Conservation (phyloP, 2,797 vertebrate species). For the Phataginus tetradactyla region DNA sequence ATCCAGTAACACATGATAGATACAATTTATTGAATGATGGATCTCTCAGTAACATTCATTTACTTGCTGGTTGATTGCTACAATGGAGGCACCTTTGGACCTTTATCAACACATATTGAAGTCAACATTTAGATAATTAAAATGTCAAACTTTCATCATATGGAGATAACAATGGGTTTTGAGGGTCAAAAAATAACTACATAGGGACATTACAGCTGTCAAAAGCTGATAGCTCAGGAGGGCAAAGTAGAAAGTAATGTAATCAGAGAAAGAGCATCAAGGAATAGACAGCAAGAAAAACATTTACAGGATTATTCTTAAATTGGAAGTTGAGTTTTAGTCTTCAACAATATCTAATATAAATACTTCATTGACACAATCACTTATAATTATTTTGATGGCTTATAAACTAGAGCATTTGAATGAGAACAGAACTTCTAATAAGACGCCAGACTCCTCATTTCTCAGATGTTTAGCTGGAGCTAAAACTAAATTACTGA, state of each 20-base stretch:
- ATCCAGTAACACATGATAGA: neutral
- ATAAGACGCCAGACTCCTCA: neutral
- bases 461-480: neutral
- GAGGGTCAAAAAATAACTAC: neutral
- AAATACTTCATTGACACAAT: neutral
- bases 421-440: neutral
- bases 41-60: neutral
- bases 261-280: neutral
- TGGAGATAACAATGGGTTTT: neutral
- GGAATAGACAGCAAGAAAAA: neutral
- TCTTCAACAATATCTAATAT: neutral
- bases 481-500: neutral
- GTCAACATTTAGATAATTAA: slow-evolving; percentile 46
- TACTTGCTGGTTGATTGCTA: slow-evolving; percentile 20
- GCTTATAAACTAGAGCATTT: neutral
- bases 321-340: neutral
- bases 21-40: neutral
- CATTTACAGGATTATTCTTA: neutral
- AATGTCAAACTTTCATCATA: slow-evolving; percentile 14
- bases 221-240: neutral
- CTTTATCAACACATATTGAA: slow-evolving; percentile 26
- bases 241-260: neutral
- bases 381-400: neutral
- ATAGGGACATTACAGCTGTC: neutral
- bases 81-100: neutral